Evolutionary conservation across 2,113 vertebrate genomes (phyloP).

Genomic region (Catharus bicknelli): DNA sequence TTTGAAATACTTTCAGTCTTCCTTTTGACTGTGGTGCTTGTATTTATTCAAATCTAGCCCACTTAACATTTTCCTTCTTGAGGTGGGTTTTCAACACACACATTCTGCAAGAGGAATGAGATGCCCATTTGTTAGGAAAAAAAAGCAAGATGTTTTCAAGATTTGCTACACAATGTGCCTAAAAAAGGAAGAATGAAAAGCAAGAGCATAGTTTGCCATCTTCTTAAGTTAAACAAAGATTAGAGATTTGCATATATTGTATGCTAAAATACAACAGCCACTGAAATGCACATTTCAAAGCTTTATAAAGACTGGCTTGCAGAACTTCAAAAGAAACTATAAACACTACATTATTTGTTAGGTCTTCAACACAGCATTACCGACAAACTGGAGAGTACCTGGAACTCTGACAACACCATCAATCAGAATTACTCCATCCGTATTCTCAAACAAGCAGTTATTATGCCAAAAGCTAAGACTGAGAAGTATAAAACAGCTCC

Average conservation of each 20-base stretch:
- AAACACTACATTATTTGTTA: neutral
- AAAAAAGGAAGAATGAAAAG: neutral
- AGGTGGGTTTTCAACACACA: neutral
- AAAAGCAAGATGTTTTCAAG: neutral
- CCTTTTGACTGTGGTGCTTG: neutral
- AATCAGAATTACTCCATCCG: neutral
- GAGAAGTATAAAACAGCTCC: neutral
- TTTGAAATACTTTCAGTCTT: neutral
- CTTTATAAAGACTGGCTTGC: neutral
- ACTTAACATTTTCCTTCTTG: neutral
- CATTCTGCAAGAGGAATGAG: neutral
- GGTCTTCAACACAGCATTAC: neutral
- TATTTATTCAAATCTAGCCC: neutral
- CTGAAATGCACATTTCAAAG: neutral
- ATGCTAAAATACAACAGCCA: neutral
- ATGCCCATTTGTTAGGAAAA: neutral
- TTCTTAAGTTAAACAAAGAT: neutral
- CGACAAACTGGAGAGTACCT: neutral
- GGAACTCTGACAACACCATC: neutral
- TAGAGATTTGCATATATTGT: neutral
- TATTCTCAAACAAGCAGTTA: neutral
- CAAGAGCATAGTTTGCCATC: neutral
- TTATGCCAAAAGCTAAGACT: neutral
- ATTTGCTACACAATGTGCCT: neutral
- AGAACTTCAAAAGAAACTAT: neutral